Evolutionary conservation across 2,113 vertebrate genomes (phyloP).

Genomic region (Nyctereutes procyonoides): DNA sequence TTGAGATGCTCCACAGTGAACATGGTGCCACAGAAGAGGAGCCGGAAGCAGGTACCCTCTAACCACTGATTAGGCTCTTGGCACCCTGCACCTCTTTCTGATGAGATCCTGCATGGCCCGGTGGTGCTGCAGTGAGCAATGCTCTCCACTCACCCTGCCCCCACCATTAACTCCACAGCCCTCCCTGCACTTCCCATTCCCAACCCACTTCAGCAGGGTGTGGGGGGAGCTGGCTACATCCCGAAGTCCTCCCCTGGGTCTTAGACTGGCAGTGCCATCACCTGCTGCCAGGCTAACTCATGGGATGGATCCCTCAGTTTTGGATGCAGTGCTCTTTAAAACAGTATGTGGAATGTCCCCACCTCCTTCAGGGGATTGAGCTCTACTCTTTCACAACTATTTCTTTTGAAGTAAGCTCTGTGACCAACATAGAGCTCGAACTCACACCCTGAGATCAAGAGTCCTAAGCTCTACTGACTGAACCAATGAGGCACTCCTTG

Average conservation of each 20-base stretch:
- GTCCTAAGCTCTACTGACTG: background rate
- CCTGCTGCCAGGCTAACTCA: background rate
- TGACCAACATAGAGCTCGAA: background rate
- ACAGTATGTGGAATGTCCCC: background rate
- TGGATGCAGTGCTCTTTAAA: background rate
- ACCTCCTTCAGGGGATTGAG: background rate
- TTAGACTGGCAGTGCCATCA: background rate
- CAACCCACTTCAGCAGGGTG: background rate
- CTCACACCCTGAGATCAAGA: background rate
- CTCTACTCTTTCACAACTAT: background rate
- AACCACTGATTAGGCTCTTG: background rate
- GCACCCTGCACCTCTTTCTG: background rate
- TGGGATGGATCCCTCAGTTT: no score
- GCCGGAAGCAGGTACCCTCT: background rate
- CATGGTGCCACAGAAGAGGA: background rate
- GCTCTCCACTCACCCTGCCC: background rate
- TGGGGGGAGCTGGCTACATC: background rate
- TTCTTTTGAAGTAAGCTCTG: background rate
- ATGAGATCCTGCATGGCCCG: rapidly evolving
- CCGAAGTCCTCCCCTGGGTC: background rate
- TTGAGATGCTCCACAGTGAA: background rate
- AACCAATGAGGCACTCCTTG: background rate
- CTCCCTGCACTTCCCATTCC: background rate
- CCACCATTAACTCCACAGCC: rapidly evolving
- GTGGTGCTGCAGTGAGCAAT: rapidly evolving